These are phyloP conservation scores for Columba livia DNA, from an alignment of 2,113 vertebrate genomes.

Conservation along the genomic window DNA sequence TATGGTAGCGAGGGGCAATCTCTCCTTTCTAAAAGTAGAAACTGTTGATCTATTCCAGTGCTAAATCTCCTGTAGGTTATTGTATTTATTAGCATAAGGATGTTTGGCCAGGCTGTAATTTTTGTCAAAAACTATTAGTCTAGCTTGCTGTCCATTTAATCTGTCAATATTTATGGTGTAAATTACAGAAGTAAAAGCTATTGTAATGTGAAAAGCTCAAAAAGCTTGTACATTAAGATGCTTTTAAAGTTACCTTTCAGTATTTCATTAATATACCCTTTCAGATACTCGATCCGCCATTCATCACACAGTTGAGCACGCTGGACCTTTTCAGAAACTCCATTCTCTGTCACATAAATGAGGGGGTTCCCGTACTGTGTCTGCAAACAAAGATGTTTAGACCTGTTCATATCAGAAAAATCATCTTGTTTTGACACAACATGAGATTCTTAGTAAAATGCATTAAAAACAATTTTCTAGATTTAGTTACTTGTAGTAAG, in stretches of 20 bases:
- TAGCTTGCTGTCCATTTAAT: neutral
- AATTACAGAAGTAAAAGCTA: neutral
- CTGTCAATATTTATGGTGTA: neutral
- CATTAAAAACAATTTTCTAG: neutral
- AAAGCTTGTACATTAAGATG: neutral
- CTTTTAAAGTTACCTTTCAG: conserved; percentile 84
- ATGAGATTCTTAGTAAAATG: neutral
- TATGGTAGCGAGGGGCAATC: neutral
- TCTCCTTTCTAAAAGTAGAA: neutral
- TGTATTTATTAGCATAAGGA: neutral
- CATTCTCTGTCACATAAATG: conserved; percentile 92
- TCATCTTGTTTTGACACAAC: neutral
- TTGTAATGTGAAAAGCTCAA: neutral
- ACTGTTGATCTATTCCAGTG: neutral
- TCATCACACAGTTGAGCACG: conserved; percentile 89
- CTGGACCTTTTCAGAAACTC: conserved; percentile 83
- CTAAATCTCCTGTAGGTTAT: neutral
- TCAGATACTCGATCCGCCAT: conserved; percentile 89
- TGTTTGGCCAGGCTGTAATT: neutral
- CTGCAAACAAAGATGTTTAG: conserved; percentile 64
- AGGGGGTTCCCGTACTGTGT: conserved; percentile 89
- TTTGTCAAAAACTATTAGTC: neutral
- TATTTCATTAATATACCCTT: conserved; percentile 92
- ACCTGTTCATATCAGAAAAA: neutral
- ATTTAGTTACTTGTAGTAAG: neutral